Evolutionary conservation across 2,888 invertebrate genomes (phyloP), one percentile per base, ranked within the genome.

Genomic region (Pristionchus japonicus): DNA sequence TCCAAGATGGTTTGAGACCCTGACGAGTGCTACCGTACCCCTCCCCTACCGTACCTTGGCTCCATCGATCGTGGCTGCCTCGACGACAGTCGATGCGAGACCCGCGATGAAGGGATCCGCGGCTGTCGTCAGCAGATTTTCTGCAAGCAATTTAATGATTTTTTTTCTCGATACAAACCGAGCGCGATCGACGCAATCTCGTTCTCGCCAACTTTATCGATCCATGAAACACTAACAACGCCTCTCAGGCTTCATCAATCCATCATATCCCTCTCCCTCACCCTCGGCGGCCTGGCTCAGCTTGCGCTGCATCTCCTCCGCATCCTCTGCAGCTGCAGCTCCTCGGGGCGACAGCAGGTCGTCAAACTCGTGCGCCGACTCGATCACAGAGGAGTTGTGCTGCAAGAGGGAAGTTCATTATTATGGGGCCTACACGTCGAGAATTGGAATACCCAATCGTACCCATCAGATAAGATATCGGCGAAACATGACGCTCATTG

Each of bases 51-150:
- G 27, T 47, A 86, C 85, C 85, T 86, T 86, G n/a, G 85, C 85
- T 86, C 87, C 87, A 57, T 87, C 87, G 34, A 74, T 70, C 6
- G 87, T 87, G 6, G 87, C 87, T n/a, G 70, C 47, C 37, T 87
- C 87, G 27, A 87, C 87, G 20, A 87, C 77, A 43, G 87, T 87
- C 23, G 87, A 87, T 20, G 87, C 87, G 57, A 87, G 87, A 27
- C 87, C 87, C 3, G 87, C 87, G 77, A 77, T 87, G 87, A 87
- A 87, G 47, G 87, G 87, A 74, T 17, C 87, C 9, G 87, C 57
- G 15, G 37, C 87, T 1, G 49, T 23, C 23, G 87, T 15, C 11
- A 87, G 74, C 34, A 87, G 87, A 40, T 27, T 57, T 37, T 87
- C 87, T 87, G 74, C 13, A 70, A 31, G 23, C 6, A 52, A 31